Percentiles rank a stretch among this genome's conserved stretches.
Conservation (phyloP, 2,113 vertebrate species). For the Brienomyrus longianalis region DNA sequence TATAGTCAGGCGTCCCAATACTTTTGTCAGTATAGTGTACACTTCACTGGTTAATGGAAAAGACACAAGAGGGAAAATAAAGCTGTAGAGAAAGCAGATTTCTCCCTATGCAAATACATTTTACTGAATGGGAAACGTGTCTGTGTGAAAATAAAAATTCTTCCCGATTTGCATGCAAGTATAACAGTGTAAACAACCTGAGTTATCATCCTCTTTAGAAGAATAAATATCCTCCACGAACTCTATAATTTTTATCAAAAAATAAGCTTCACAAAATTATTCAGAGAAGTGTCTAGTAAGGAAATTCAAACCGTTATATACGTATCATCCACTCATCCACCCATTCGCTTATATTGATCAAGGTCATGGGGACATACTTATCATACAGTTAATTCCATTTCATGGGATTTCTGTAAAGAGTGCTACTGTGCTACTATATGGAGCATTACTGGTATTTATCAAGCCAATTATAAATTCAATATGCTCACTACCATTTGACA, state of each 20-base stretch:
- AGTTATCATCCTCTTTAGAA: not conserved
- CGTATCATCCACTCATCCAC: not conserved
- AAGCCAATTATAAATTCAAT: not conserved
- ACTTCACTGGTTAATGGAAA: not conserved
- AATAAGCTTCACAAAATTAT: not conserved
- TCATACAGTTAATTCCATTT: not conserved
- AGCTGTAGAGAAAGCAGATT: not conserved
- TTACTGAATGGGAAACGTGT: not conserved
- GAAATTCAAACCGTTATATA: not conserved
- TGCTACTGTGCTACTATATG: not conserved
- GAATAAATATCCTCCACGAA: not conserved
- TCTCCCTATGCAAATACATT: not conserved
- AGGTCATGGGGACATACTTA: not conserved
- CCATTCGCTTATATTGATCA: not conserved
- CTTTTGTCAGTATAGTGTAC: not conserved
- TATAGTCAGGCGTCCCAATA: not conserved
- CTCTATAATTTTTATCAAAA: not conserved
- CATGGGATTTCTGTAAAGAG: not conserved
- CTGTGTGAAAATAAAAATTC: not conserved
- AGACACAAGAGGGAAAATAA: not conserved
- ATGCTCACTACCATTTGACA: not conserved
- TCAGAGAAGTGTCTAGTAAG: not conserved
- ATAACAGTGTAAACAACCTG: not conserved
- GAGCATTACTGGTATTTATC: not conserved
- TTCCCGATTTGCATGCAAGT: not conserved